Evolutionary conservation across 2,113 vertebrate species (phyloP).

Genomic region (Pygoscelis antarcticus): DNA sequence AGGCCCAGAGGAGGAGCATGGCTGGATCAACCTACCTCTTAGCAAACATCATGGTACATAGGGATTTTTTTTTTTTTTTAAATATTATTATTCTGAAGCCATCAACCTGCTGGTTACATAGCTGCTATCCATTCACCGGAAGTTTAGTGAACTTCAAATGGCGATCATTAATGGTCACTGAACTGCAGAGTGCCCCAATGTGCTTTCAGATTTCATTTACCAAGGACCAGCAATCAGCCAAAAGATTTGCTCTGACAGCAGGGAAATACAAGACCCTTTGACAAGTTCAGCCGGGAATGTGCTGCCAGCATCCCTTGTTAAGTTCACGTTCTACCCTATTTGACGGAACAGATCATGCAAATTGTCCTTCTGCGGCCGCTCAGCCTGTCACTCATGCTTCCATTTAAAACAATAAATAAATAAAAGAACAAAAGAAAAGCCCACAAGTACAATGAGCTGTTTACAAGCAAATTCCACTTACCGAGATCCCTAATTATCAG

Average conservation of each 20-base stretch:
- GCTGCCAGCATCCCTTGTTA: slow-evolving; percentile 62
- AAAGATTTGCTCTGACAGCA: slow-evolving; percentile 79
- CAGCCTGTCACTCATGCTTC: slow-evolving; percentile 24
- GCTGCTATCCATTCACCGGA: slow-evolving; percentile 73
- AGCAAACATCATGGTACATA: neutral
- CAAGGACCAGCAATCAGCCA: slow-evolving; percentile 70
- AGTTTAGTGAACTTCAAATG: slow-evolving; percentile 83
- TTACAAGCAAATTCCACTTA: slow-evolving; percentile 2
- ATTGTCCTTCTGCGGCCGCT: slow-evolving; percentile 39
- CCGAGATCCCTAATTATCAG: neutral
- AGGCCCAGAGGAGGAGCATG: neutral
- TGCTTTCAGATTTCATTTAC: slow-evolving; percentile 81
- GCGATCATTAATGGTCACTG: slow-evolving; percentile 80
- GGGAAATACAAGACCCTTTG: slow-evolving; percentile 59
- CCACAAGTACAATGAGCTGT: neutral
- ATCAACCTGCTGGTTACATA: slow-evolving; percentile 62
- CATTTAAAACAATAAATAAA: slow-evolving; percentile 54
- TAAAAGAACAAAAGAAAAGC: slow-evolving; percentile 41
- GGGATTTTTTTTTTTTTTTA: neutral
- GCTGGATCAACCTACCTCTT: slow-evolving; percentile 5
- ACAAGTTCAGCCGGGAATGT: slow-evolving; percentile 45
- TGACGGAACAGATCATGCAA: slow-evolving; percentile 64
- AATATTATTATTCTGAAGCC: slow-evolving; percentile 47
- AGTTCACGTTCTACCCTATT: slow-evolving; percentile 54
- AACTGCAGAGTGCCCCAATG: slow-evolving; percentile 75